Conservation (phyloP, 2,797 vertebrate genomes). For the Falco biarmicus region DNA sequence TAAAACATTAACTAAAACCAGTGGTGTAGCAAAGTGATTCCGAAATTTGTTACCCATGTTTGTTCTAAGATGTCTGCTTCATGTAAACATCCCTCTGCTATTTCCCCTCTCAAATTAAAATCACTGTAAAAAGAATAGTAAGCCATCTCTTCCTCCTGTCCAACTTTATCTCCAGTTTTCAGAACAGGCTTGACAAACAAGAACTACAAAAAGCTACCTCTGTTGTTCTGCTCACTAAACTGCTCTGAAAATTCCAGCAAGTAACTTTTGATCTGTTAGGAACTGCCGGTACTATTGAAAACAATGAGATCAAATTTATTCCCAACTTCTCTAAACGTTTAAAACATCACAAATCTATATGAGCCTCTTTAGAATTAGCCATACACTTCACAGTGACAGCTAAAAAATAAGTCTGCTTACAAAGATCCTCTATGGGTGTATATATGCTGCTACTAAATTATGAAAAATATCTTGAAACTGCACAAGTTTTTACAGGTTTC, state of each 20-base stretch:
- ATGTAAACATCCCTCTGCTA: neutral
- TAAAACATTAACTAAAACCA: neutral
- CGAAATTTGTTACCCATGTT: neutral
- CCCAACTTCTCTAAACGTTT: neutral
- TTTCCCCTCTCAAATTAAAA: neutral
- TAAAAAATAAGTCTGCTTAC: neutral
- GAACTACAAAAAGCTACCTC: neutral
- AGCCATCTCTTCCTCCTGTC: neutral
- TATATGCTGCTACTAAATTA: neutral
- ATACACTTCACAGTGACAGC: neutral
- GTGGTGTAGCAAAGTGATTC: neutral
- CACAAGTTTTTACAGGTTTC: neutral
- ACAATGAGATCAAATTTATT: neutral
- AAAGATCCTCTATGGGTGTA: neutral
- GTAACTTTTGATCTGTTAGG: neutral
- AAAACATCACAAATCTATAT: neutral
- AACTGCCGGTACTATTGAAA: neutral
- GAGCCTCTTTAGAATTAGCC: neutral
- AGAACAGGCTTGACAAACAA: neutral
- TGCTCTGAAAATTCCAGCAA: neutral
- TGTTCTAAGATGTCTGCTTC: neutral
- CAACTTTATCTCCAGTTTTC: neutral
- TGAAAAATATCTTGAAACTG: neutral
- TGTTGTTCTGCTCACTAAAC: neutral
- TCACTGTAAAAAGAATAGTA: neutral